phyloP scores from a whole-genome alignment of 2,113 vertebrate species.

The Brevimyrus niger region DNA sequence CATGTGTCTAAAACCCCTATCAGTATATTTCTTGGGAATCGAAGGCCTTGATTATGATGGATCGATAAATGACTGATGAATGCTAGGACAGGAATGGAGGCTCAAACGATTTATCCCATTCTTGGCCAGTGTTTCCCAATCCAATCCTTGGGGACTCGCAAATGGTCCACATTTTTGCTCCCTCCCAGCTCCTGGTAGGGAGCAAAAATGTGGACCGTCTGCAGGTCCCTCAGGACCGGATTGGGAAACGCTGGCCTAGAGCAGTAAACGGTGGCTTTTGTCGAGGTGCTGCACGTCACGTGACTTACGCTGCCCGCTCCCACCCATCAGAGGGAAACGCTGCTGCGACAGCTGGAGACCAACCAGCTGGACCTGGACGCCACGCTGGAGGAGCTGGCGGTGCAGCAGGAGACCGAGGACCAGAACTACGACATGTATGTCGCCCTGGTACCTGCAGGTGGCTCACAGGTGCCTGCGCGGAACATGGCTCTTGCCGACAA shows the following conservation, averaged over 20 bases:
- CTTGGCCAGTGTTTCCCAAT: neutral
- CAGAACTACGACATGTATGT: slow-evolving; percentile 93
- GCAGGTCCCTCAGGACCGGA: neutral
- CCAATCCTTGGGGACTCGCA: neutral
- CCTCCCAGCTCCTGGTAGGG: neutral
- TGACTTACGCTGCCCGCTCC: neutral
- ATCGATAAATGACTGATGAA: neutral
- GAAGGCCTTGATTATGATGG: neutral
- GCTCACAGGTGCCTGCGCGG: neutral
- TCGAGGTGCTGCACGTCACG: neutral
- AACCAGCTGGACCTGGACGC: slow-evolving; percentile 97
- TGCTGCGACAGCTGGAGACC: slow-evolving; percentile 93
- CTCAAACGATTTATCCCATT: neutral
- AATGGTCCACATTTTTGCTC: neutral
- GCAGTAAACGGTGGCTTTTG: neutral
- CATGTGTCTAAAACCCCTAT: neutral
- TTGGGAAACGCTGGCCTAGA: neutral
- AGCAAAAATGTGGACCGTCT: neutral
- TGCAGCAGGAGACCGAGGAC: slow-evolving; percentile 95
- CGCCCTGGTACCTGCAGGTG: neutral
- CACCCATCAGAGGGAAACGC: slow-evolving; percentile 75
- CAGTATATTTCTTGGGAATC: neutral
- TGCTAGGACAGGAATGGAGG: neutral
- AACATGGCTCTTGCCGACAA: neutral
- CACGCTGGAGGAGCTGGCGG: slow-evolving; percentile 85